Conservation (phyloP, 2,113 vertebrate genomes). For the Agelaius phoeniceus region DNA sequence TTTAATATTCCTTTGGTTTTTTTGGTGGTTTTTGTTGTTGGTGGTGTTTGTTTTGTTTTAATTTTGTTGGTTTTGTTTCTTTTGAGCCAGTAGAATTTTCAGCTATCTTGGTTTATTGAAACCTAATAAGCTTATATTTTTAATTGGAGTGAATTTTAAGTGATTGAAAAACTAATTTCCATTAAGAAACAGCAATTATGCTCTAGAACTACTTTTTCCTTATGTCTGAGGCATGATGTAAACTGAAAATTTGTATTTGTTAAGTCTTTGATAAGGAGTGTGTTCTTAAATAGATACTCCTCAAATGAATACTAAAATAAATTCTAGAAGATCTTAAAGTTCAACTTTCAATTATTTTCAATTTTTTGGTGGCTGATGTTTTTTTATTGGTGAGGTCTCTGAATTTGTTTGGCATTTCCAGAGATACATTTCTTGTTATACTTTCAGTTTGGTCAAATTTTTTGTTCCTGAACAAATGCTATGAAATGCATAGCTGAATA, state of each 20-base stretch:
- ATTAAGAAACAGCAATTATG: background rate
- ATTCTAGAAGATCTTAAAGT: background rate
- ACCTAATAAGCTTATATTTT: background rate
- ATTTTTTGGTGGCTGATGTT: background rate
- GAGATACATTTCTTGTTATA: background rate
- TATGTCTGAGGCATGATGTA: background rate
- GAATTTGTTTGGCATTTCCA: background rate
- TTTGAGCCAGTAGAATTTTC: background rate
- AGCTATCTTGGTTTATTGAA: background rate
- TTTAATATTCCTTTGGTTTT: background rate
- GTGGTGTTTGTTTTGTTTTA: background rate
- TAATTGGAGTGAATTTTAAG: background rate
- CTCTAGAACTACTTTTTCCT: background rate
- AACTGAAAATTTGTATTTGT: background rate
- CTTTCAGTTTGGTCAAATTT: background rate
- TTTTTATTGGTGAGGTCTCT: background rate
- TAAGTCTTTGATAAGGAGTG: background rate
- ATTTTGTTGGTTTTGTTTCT: background rate
- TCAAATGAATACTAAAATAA: background rate
- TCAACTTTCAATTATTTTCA: background rate
- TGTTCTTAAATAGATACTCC: background rate
- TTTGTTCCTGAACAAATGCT: background rate
- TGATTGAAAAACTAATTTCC: background rate
- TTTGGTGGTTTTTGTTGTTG: background rate
- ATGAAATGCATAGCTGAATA: background rate